Evolutionary conservation across 2,113 vertebrate genomes (phyloP).

Genomic region (Martes martes): DNA sequence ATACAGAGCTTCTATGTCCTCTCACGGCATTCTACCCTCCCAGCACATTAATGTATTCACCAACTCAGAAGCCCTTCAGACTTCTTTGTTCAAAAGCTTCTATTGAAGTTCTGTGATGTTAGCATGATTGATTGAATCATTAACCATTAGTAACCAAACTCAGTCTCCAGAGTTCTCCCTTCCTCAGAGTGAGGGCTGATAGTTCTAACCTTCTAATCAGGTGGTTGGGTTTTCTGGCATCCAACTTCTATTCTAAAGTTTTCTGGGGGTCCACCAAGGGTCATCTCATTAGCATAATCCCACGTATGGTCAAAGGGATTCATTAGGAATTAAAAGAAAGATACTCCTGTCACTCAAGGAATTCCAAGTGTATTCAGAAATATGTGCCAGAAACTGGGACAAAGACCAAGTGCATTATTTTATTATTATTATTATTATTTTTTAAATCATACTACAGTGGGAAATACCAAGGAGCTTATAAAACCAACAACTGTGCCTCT

Average conservation of each 20-base stretch:
- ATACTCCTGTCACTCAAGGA: not conserved
- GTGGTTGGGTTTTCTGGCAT: not conserved
- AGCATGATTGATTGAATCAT: not conserved
- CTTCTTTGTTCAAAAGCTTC: not conserved
- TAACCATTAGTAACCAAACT: not conserved
- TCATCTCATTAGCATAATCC: not conserved
- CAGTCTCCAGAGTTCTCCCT: not conserved
- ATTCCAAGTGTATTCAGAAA: not conserved
- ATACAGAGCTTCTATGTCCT: rapidly evolving
- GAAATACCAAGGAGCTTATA: not conserved
- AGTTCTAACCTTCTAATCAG: not conserved
- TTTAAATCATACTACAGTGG: not conserved
- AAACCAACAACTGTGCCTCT: not conserved
- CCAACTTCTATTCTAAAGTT: not conserved
- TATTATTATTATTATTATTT: not conserved
- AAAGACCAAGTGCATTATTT: not conserved
- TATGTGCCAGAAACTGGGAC: not conserved
- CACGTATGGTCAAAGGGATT: not conserved
- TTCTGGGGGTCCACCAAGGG: not conserved
- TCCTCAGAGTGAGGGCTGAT: not conserved
- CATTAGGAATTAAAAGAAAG: not conserved
- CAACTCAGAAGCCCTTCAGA: not conserved
- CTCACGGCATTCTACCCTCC: not conserved
- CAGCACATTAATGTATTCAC: not conserved
- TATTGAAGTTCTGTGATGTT: not conserved